Base-by-base conservation (phyloP, 2,797 vertebrate genomes). In the Columba guinea region DNA sequence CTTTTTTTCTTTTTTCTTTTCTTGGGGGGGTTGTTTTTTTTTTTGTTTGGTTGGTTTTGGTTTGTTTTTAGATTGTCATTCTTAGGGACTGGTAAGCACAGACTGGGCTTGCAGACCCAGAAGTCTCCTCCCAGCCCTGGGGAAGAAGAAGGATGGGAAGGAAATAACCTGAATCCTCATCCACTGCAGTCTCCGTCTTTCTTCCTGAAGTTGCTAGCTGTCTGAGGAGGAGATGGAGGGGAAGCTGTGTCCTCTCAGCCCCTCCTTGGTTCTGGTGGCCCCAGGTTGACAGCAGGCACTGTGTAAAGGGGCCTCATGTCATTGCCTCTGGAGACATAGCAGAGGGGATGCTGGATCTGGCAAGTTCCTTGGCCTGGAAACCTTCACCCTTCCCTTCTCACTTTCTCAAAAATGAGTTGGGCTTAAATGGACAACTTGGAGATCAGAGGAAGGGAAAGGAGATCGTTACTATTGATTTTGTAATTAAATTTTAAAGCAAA, bases 31-130 rank as follows among this genome's bases (percentile, higher is more conserved):
- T 46, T 10, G 44, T 46, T 46, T 46, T 46, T 44, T 46, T 46
- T 44, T 46, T 46, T 46, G 19, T 46, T 19, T 46, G 44, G 19
- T 46, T 20, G 44, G 8, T 16, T 30, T 23, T n/a, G 32, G 5
- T n/a, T 3, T 24, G 32, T 37, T 87, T 93, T 82, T 59, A 37
- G 94, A 68, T 87, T 89, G 59, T 78, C 52, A 48, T 74, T 93
- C 56, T 73, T 78, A 95, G 94, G 92, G 88, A 95, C 74, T 81
- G 69, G 74, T 95, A 95, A 97, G 93, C 94, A 95, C 89, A 93
- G 83, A 52, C 69, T 88, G 92, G 93, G 84, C 68, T 87, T 69
- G 48, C 48, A 58, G 70, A 76, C 44, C 24, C 68, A 44, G 46
- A 86, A 85, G 49, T 84, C 84, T 90, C 77, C 81, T 94, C 70